phyloP scores from a whole-genome alignment of 2,888 invertebrate genomes.

The Ochlodes sylvanus region DNA sequence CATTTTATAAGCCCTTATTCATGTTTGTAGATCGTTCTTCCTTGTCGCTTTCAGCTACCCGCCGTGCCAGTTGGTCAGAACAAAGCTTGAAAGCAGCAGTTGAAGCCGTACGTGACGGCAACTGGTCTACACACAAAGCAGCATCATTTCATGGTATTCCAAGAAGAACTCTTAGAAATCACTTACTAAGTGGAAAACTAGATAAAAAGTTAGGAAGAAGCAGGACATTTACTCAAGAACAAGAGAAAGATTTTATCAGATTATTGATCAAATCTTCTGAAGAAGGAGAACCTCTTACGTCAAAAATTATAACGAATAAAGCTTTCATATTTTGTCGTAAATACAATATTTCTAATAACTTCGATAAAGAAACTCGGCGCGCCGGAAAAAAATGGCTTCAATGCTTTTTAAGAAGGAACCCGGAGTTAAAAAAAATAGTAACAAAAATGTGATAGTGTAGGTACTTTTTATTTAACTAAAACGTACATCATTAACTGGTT shows the following conservation, averaged over 20 bases:
- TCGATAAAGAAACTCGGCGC: constrained; percentile 25
- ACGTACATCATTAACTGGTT: too few relatives aligned
- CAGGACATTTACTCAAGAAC: background rate
- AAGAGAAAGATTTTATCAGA: background rate
- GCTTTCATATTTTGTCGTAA: constrained; percentile 40
- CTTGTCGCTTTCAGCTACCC: background rate
- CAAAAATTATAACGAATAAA: constrained; percentile 39
- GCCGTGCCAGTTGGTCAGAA: background rate
- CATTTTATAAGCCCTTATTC: too few relatives aligned
- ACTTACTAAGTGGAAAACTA: background rate
- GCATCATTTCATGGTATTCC: background rate
- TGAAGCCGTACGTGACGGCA: background rate
- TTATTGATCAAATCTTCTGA: constrained; percentile 25
- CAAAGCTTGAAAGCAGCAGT: background rate
- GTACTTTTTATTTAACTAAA: too few relatives aligned
- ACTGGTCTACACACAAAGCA: background rate
- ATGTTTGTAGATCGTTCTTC: too few relatives aligned
- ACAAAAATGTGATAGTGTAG: too few relatives aligned
- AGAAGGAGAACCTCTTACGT: constrained; percentile 41
- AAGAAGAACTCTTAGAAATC: background rate
- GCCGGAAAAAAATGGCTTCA: constrained; percentile 42
- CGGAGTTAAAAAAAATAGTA: too few relatives aligned
- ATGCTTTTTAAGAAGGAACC: background rate
- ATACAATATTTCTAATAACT: constrained; percentile 36
- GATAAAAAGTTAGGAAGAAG: background rate